A percentile compares a stretch with the other conserved stretches of the same genome.
Conservation (phyloP, 2,888 invertebrate species). For the Calameuta filiformis region DNA sequence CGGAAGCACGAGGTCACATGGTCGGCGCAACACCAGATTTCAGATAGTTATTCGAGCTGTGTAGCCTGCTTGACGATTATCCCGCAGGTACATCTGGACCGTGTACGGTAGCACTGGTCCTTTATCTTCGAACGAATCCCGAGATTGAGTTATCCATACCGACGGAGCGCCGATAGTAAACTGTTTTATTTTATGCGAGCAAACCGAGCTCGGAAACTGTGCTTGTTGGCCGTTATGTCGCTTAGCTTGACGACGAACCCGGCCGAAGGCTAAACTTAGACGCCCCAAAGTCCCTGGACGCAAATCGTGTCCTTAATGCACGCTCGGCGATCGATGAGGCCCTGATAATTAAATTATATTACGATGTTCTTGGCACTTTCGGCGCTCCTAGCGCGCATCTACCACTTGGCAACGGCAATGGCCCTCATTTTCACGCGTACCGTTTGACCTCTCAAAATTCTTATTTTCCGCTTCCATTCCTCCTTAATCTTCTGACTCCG, state of each 20-base stretch:
- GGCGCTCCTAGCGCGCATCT: conserved; percentile 30
- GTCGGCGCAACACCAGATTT: no score
- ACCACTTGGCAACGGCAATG: conserved; percentile 25
- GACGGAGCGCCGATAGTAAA: conserved; percentile 30
- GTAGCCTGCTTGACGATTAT: no score
- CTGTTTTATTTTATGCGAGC: conserved; percentile 57
- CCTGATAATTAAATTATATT: conserved; percentile 44
- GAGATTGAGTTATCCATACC: conserved; percentile 40
- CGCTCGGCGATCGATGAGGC: conserved; percentile 47
- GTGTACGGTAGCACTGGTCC: no score
- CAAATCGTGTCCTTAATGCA: conserved; percentile 44
- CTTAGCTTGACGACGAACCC: conserved; percentile 36
- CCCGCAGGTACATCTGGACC: no score
- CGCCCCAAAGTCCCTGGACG: conserved; percentile 59
- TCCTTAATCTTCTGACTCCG: no score
- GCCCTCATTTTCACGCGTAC: conserved; percentile 2
- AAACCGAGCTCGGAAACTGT: conserved; percentile 36
- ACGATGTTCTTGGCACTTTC: conserved; percentile 9
- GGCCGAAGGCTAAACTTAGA: conserved; percentile 63
- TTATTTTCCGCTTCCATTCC: no score
- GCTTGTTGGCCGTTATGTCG: conserved; percentile 43
- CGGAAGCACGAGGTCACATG: no score
- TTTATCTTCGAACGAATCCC: neutral
- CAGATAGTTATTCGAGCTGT: no score
- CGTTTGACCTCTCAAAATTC: no score